Evolutionary conservation across 2,113 vertebrate genomes (phyloP).

Genomic region (Jaculus jaculus): DNA sequence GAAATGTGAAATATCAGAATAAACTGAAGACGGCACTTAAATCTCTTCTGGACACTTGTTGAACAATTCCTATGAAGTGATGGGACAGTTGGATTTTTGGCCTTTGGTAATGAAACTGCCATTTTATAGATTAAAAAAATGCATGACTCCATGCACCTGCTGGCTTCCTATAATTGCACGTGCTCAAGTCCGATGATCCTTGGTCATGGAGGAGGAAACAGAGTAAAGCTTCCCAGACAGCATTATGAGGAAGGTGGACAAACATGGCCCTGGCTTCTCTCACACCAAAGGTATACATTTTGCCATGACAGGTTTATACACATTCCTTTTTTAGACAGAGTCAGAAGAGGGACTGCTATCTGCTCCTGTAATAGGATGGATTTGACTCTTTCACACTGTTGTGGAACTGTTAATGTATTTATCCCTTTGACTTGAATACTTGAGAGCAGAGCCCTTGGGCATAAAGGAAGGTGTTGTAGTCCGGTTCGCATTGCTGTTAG

Average conservation of each 20-base stretch:
- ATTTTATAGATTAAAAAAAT: background rate
- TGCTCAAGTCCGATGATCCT: background rate
- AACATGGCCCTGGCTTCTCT: background rate
- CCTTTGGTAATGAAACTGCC: background rate
- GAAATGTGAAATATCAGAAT: conserved; percentile 31
- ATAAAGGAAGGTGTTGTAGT: too few species aligned
- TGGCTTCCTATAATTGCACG: background rate
- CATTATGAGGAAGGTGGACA: background rate
- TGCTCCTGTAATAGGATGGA: background rate
- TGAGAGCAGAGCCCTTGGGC: background rate
- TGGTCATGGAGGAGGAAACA: background rate
- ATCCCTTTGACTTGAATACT: background rate
- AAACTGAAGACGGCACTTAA: background rate
- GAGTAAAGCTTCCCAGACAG: background rate
- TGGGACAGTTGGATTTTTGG: background rate
- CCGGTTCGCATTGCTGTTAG: too few species aligned
- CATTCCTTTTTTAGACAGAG: background rate
- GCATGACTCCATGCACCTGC: background rate
- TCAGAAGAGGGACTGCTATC: background rate
- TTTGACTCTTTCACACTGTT: background rate
- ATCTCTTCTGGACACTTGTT: background rate
- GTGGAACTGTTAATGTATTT: background rate
- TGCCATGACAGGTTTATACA: background rate
- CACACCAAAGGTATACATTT: background rate
- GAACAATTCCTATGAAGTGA: background rate